A percentile compares a stretch with the other conserved stretches of the same genome.
Conservation (phyloP, 2,888 invertebrate genomes). For the Tridacna gigas region DNA sequence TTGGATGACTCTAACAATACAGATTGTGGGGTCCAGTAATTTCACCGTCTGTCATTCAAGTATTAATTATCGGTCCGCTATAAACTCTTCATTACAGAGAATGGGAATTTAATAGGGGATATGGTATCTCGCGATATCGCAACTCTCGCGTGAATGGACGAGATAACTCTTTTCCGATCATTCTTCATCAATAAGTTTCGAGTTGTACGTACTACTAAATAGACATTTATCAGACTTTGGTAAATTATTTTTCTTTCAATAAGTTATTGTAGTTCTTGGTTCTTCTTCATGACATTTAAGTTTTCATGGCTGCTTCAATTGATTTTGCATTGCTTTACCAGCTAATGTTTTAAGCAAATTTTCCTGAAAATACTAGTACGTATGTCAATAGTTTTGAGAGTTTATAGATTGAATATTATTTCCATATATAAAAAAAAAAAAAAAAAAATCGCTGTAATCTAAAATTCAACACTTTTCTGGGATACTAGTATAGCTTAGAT, state of each 20-base stretch:
- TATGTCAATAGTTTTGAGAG: too few relatives aligned
- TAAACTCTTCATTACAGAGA: constrained; percentile 50
- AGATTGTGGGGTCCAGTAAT: constrained; percentile 41
- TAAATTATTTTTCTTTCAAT: neutral
- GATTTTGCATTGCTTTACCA: too few relatives aligned
- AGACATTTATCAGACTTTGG: constrained; percentile 38
- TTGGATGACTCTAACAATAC: neutral
- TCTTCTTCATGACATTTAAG: too few relatives aligned
- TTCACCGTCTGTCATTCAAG: constrained; percentile 40
- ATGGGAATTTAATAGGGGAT: constrained; percentile 62
- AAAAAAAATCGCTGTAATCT: too few relatives aligned
- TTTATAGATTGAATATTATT: too few relatives aligned
- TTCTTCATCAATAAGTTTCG: constrained; percentile 23
- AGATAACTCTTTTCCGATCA: constrained; percentile 37
- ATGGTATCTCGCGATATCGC: constrained; percentile 46
- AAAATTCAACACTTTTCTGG: too few relatives aligned
- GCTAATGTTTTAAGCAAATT: too few relatives aligned
- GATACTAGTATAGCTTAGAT: too few relatives aligned
- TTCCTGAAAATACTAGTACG: too few relatives aligned
- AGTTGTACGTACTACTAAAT: constrained; percentile 12
- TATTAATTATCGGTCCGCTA: constrained; percentile 55
- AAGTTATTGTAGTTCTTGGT: neutral
- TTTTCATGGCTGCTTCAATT: too few relatives aligned
- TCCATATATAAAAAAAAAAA: too few relatives aligned
- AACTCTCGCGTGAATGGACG: constrained; percentile 56